Conservation (phyloP, 2,113 vertebrate genomes). For the Rhea americana region DNA sequence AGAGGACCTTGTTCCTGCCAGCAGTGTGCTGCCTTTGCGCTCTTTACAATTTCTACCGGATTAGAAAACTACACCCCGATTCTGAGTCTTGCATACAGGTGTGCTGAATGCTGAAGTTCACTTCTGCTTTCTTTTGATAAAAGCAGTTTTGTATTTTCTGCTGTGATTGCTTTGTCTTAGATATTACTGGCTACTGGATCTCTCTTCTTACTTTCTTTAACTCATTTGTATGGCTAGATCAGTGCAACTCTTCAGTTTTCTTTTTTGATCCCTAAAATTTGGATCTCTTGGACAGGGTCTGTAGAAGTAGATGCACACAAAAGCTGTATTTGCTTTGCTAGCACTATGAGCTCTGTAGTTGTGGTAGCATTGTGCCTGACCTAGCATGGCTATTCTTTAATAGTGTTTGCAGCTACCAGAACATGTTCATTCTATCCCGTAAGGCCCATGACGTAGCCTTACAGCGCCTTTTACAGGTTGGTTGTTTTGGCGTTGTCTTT, state of each 20-base stretch:
- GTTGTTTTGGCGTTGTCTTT: background rate
- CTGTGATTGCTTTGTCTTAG: background rate
- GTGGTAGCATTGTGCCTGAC: background rate
- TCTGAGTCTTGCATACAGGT: background rate
- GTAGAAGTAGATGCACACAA: background rate
- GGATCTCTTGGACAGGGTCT: background rate
- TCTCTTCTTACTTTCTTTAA: background rate
- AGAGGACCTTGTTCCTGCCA: background rate
- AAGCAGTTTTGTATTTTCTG: background rate
- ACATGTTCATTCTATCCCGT: background rate
- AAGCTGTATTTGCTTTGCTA: background rate
- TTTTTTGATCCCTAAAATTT: background rate
- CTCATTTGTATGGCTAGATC: background rate
- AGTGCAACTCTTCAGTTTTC: background rate
- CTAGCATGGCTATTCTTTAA: background rate
- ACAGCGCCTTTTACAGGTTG: background rate
- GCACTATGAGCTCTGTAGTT: fast-evolving
- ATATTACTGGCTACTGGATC: background rate
- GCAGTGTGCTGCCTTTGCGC: fast-evolving
- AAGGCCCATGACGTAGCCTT: fast-evolving
- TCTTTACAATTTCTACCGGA: background rate
- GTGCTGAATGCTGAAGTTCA: background rate
- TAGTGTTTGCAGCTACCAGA: background rate
- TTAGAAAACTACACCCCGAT: background rate
- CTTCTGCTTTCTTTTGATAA: background rate